These are phyloP conservation scores for Myotis daubentonii DNA, from an alignment of 2,797 vertebrate species.

Conservation along the genomic window DNA sequence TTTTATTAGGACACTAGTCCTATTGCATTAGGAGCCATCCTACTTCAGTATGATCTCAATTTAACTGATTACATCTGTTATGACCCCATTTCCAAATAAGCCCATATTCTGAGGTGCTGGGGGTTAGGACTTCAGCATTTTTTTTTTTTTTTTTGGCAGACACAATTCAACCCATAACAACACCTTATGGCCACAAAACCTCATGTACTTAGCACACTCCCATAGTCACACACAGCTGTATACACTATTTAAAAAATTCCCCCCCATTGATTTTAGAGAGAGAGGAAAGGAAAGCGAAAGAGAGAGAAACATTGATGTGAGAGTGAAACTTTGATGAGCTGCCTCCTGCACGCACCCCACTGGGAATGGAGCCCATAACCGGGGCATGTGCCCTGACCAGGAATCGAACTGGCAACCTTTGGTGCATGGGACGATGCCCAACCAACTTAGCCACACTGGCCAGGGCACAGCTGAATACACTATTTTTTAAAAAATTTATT, in stretches of 20 bases:
- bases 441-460: neutral
- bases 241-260: neutral
- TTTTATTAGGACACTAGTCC: neutral
- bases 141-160: neutral
- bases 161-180: neutral
- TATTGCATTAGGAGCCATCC: accelerated
- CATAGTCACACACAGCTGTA: neutral
- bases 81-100: neutral
- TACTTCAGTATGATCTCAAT: neutral
- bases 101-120: neutral
- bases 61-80: neutral
- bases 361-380: neutral
- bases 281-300: neutral
- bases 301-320: neutral
- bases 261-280: neutral
- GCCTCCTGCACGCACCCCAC: neutral
- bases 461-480: neutral
- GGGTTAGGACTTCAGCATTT: neutral
- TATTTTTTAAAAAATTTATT: neutral
- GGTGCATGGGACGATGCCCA: neutral
- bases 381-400: neutral
- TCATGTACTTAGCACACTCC: neutral
- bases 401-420: neutral
- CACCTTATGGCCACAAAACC: neutral
- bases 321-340: neutral